Evolutionary conservation across 1,140 invertebrate genomes (phyloP), one percentile per base, ranked within the genome.

Genomic region (Macrobrachium nipponense): DNA sequence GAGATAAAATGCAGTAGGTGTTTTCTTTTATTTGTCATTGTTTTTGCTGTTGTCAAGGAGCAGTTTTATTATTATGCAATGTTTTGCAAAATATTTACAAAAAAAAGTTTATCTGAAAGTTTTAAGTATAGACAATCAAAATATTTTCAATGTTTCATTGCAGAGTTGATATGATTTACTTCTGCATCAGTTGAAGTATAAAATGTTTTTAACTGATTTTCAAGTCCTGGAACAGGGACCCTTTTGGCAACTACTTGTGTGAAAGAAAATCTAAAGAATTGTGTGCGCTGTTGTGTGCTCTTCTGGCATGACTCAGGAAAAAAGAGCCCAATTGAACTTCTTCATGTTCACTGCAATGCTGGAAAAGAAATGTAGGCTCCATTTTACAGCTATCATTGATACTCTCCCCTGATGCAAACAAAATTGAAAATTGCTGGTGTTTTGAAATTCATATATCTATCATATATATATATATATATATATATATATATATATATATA

Each of bases 61-160:
- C 76, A 36, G 12, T 86, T 82, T 80, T 86, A 86, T 86, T 86
- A 72, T 36, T 36, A 36, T 36, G 27, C 27, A 73, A 79, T 86
- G 78, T 86, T 62, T 85, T 86, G 80, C 76, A 86, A 72, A 86
- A 77, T 77, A 86, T 86, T 86, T 86, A 86, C 80, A 79, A 66
- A 80, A 66, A 86, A 86, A 77, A 79, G 83, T 73, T 83, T 86
- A 77, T 86, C 68, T 86, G 77, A 79, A 77, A 86, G 60, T 76
- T 86, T 86, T 86, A 36, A 36, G 83, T 76, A 79, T 86, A 51
- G 59, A 80, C 83, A 86, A 86, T 86, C 83, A 86, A 86, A 86
- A 86, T 86, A 75, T 86, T 79, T 78, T 36, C 27, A 86, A 86
- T 72, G 83, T 86, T 86, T 23, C 27, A 86, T 80, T 72, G 83